A percentile compares a stretch with the other conserved stretches of the same genome.
phyloP scores from a whole-genome alignment of 2,888 invertebrate species.

The Macroteleia sp. region DNA sequence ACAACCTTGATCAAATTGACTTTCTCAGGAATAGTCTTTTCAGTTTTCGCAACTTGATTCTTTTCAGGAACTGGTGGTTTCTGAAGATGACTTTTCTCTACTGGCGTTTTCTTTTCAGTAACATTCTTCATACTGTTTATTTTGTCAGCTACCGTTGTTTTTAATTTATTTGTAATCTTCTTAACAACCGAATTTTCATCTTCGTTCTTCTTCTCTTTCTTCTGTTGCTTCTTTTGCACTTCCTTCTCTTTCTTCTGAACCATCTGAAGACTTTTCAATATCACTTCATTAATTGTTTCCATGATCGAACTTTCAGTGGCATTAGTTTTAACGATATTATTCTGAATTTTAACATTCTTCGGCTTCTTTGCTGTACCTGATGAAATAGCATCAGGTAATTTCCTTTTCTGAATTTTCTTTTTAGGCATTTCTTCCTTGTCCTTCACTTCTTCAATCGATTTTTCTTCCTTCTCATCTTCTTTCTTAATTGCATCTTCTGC shows the following conservation, averaged over 20 bases:
- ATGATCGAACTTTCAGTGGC: constrained; percentile 79
- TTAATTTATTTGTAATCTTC: constrained; percentile 84
- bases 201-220: constrained; percentile 70
- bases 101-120: constrained; percentile 4
- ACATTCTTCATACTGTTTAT: constrained; percentile 47
- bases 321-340: constrained; percentile 61
- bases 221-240: constrained; percentile 57
- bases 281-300: constrained; percentile 81
- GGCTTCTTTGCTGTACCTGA: constrained; percentile 72
- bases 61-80: constrained; percentile 28
- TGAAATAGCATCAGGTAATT: constrained; percentile 41
- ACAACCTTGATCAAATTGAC: too few species aligned
- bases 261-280: constrained; percentile 79
- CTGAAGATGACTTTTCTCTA: constrained; percentile 13
- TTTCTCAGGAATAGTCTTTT: constrained; percentile 52
- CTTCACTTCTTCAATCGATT: constrained; percentile 12
- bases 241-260: constrained; percentile 73
- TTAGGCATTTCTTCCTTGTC: constrained; percentile 16
- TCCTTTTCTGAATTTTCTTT: constrained; percentile 50
- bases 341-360: constrained; percentile 76
- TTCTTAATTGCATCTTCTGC: constrained; percentile 60
- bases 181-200: constrained; percentile 70
- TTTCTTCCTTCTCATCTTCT: constrained; percentile 68
- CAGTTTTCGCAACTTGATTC: constrained; percentile 5
- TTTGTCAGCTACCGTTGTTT: constrained; percentile 76